Conservation (phyloP, 2,888 invertebrate species). For the Lamellibrachia satsuma region DNA sequence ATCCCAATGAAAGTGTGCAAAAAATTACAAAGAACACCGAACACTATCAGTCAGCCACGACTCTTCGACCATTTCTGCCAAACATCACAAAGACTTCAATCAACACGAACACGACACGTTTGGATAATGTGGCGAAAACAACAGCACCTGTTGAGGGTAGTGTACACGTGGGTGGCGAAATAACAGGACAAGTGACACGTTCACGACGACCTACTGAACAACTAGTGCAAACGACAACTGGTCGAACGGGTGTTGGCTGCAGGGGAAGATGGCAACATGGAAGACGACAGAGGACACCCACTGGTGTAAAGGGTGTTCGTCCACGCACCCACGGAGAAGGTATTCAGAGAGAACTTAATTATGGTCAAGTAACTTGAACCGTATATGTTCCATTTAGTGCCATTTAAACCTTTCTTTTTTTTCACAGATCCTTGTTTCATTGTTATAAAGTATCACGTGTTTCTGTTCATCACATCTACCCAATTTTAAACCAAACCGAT, state of each 20-base stretch:
- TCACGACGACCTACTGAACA: not conserved
- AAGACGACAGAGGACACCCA: not conserved
- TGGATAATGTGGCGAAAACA: not conserved
- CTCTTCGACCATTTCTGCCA: not conserved
- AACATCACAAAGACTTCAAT: not conserved
- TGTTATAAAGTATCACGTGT: too few species aligned
- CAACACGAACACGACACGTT: not conserved
- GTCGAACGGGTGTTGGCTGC: not conserved
- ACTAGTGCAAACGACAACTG: not conserved
- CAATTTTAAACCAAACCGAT: too few species aligned
- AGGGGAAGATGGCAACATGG: not conserved
- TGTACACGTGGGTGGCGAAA: not conserved
- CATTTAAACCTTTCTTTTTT: not conserved
- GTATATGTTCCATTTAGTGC: not conserved
- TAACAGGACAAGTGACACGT: not conserved
- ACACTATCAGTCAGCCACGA: not conserved
- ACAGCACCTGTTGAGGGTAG: not conserved
- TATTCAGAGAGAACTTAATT: not conserved
- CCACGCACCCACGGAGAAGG: not conserved
- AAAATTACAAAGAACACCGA: not conserved
- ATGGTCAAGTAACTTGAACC: not conserved
- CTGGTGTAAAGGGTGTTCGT: not conserved
- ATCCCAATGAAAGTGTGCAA: not conserved
- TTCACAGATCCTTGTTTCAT: not conserved
- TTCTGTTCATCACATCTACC: too few species aligned